These are phyloP conservation scores for Sebastes trivittatus DNA, from an alignment of 2,797 vertebrate species.

Conservation along the genomic window DNA sequence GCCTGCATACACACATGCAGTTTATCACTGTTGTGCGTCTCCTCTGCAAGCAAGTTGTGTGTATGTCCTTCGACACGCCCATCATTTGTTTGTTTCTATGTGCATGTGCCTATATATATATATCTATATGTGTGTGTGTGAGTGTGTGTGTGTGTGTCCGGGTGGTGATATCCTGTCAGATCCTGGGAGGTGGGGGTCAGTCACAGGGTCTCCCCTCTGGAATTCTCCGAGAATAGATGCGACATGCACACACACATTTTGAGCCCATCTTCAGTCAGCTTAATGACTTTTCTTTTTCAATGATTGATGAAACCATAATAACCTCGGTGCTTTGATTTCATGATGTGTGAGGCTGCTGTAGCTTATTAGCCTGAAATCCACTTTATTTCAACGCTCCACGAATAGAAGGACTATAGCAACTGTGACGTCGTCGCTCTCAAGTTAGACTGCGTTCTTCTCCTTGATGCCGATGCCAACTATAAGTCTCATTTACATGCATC, in stretches of 20 bases:
- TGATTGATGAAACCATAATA: conserved; percentile 6
- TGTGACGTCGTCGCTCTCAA: neutral
- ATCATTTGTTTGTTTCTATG: conserved; percentile 27
- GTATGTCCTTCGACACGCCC: conserved; percentile 2
- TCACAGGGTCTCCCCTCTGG: conserved; percentile 81
- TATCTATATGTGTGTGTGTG: neutral
- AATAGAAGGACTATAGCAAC: neutral
- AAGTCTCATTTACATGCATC: neutral
- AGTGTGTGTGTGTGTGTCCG: conserved; percentile 1
- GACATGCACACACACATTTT: conserved; percentile 31
- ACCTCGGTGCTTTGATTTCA: conserved; percentile 4
- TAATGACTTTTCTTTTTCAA: conserved; percentile 28
- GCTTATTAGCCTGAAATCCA: conserved; percentile 11
- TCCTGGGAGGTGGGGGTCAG: conserved; percentile 78
- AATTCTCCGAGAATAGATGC: conserved; percentile 83
- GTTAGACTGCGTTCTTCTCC: neutral
- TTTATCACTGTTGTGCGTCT: neutral
- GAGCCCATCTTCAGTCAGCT: conserved; percentile 41
- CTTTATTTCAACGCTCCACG: neutral
- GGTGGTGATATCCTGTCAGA: conserved; percentile 77
- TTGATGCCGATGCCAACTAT: neutral
- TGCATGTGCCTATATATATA: neutral
- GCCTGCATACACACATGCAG: neutral
- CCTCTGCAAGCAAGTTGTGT: neutral
- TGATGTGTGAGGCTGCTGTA: neutral